Base-by-base conservation (phyloP, 2,113 vertebrate species). In the Oreotrochilus melanogaster region DNA sequence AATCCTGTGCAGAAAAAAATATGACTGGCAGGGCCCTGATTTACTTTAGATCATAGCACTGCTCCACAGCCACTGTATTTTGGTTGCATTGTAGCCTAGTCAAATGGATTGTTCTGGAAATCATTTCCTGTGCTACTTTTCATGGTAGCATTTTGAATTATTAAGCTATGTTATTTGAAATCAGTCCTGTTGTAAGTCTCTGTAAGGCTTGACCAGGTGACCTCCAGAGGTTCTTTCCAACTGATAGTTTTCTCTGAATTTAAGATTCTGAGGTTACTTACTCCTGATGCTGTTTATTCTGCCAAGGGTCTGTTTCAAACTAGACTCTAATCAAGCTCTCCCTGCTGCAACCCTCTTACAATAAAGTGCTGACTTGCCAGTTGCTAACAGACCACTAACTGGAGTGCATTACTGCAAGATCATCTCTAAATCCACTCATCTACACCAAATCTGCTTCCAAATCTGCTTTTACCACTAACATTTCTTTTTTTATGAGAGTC, bases 181-280 rank as follows among this genome's bases (percentile, higher is more conserved):
- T 65, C 22, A 82, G 58, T 35, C 39, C 22, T 76, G 62, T 24
- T 75, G 27, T 48, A 39, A 87, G 24, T 39, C 27, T 83, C 67
- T 58, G 24, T 24, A 25, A 83, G 42, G 37, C 42, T 8, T 75
- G 57, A 81, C 27, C 48, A 93, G 45, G 42, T 51, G 65, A 94
- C 11, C 45, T 81, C 39, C 62, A 79, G 45, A 75, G 50, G 57
- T 53, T 39, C 27, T 43, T 94, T 82, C 39, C 74, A 89, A 69
- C 18, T 30, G 65, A 8, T 3, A 45, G 33, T 76, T 73, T 91
- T 82, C 39, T 17, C 39, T 39, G 42, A 79, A 75, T 56, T 76
- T 78, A 89, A 78, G 25, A 85, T 72, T 75, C 62, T 66, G 89
- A 93, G 69, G 89, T 96, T 84, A 90, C 88, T 95, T 95, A 76